These are phyloP conservation scores for Danio albolineatus DNA, from an alignment of 2,797 vertebrate species.

Conservation along the genomic window DNA sequence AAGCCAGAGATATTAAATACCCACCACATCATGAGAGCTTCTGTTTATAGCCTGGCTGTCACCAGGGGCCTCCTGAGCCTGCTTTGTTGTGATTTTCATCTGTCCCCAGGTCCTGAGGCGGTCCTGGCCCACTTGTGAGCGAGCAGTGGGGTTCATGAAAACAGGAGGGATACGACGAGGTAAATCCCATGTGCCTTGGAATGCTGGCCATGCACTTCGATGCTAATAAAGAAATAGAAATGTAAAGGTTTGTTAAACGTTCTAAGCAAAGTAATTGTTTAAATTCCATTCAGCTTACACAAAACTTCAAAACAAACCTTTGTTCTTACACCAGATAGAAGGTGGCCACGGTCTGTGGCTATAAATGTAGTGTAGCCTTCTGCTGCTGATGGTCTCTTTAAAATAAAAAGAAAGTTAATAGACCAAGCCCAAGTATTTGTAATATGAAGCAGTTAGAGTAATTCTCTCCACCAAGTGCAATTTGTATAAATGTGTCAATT, in stretches of 20 bases:
- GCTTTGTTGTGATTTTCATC: neutral
- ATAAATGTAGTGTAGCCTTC: constrained; percentile 81
- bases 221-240: constrained; percentile 58
- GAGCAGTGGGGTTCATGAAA: constrained; percentile 72
- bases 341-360: constrained; percentile 81
- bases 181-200: constrained; percentile 79
- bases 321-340: constrained; percentile 78
- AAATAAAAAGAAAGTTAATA: constrained; percentile 9
- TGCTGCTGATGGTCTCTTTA: constrained; percentile 72
- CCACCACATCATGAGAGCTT: constrained; percentile 24
- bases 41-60: constrained; percentile 10
- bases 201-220: constrained; percentile 72
- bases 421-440: constrained; percentile 26
- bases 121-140: constrained; percentile 72
- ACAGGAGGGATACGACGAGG: constrained; percentile 65
- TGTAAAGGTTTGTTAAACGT: neutral
- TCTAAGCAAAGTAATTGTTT: neutral
- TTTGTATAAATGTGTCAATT: neutral
- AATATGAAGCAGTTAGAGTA: neutral
- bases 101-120: constrained; percentile 68
- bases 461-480: neutral
- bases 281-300: constrained; percentile 1
- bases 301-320: constrained; percentile 75
- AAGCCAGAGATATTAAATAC: constrained; percentile 12
- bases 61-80: neutral